A percentile compares a stretch with the other conserved stretches of the same genome.
These are phyloP conservation scores for Eulemur mongoz DNA, from an alignment of 2,797 vertebrate genomes.

Conservation along the genomic window DNA sequence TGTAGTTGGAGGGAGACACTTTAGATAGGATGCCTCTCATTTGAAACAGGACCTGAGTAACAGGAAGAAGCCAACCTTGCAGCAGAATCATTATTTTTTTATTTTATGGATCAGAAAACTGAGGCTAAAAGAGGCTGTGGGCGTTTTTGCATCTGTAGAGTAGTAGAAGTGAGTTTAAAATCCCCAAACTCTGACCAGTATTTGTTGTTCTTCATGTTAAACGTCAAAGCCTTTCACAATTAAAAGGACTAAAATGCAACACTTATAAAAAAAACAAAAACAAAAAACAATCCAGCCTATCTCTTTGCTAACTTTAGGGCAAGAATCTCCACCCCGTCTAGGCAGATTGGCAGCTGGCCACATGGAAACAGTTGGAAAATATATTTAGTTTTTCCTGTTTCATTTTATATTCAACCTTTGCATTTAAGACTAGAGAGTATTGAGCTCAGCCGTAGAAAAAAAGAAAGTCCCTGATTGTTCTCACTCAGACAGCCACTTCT, in stretches of 20 bases:
- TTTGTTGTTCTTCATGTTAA: not conserved
- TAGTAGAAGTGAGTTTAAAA: not conserved
- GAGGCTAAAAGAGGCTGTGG: not conserved
- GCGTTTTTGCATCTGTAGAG: not conserved
- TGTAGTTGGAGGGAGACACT: not conserved
- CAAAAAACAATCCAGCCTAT: not conserved
- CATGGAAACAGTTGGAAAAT: constrained; percentile 55
- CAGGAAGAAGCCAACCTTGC: not conserved
- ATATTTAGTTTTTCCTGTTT: constrained; percentile 37
- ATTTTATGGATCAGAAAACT: constrained; percentile 11
- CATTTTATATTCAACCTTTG: constrained; percentile 57
- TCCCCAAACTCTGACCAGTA: not conserved
- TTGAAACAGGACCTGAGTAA: not conserved
- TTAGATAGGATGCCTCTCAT: not conserved
- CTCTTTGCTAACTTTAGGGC: not conserved
- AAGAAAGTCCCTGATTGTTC: constrained; percentile 61
- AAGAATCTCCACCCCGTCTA: not conserved
- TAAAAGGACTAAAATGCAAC: not conserved
- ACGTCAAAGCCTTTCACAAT: constrained; percentile 27
- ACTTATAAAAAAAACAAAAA: not conserved
- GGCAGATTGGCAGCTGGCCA: constrained; percentile 32
- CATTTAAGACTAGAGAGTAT: constrained; percentile 3
- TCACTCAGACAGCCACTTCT: constrained; percentile 59
- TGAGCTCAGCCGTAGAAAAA: constrained; percentile 22
- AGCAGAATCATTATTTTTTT: not conserved